Percentiles rank a stretch among this genome's conserved stretches.
Evolutionary conservation across 2,888 invertebrate genomes (phyloP).

Genomic region (Octodonta nipae): DNA sequence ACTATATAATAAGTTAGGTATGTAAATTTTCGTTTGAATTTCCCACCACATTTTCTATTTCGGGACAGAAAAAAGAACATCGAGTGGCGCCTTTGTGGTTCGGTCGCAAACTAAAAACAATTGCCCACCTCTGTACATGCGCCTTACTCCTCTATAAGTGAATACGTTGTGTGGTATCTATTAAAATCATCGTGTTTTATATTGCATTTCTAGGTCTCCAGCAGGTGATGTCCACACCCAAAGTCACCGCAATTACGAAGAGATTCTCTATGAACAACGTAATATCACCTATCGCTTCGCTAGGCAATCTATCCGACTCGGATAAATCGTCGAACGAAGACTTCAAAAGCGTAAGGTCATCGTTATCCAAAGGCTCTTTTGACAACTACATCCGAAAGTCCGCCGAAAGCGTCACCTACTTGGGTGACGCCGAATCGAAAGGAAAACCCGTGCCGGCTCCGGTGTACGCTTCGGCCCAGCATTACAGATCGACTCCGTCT

Average conservation of each 20-base stretch:
- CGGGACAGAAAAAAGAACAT: too few relatives aligned
- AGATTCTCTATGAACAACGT: slow-evolving; percentile 21
- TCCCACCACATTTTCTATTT: too few relatives aligned
- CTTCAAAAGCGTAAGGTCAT: slow-evolving; percentile 23
- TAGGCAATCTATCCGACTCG: slow-evolving; percentile 27
- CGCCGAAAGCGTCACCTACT: slow-evolving; percentile 17
- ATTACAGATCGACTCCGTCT: slow-evolving; percentile 15
- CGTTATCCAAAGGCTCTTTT: slow-evolving; percentile 18
- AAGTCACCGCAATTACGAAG: slow-evolving; percentile 15
- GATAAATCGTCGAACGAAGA: slow-evolving; percentile 30
- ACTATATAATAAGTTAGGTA: too few relatives aligned
- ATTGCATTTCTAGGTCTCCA: slow-evolving; percentile 44
- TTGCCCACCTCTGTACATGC: too few relatives aligned
- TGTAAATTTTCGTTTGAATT: too few relatives aligned
- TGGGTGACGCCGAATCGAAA: slow-evolving; percentile 6
- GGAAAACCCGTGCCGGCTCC: slow-evolving; percentile 13
- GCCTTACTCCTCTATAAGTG: too few relatives aligned
- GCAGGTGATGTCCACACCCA: slow-evolving; percentile 34
- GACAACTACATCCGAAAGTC: slow-evolving; percentile 17
- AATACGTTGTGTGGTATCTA: too few relatives aligned
- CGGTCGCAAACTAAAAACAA: too few relatives aligned
- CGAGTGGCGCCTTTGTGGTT: too few relatives aligned
- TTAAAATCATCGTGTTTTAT: too few relatives aligned
- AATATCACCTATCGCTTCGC: slow-evolving; percentile 27
- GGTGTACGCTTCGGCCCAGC: slow-evolving; percentile 13